phyloP scores from a whole-genome alignment of 2,113 vertebrate genomes.

The Thamnophis sirtalis region DNA sequence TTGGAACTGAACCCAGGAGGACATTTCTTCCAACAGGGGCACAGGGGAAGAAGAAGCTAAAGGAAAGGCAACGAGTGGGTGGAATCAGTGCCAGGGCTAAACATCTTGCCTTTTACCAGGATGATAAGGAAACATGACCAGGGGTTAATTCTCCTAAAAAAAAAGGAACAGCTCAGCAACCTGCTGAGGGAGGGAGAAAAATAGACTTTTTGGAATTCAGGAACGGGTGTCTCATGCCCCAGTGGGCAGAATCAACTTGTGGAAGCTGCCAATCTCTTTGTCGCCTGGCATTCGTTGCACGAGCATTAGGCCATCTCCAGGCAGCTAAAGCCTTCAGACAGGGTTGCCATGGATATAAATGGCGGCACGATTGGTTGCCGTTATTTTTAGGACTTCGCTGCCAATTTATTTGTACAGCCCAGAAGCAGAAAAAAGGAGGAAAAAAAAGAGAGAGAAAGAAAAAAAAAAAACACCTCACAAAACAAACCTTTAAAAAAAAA shows the following conservation, averaged over 20 bases:
- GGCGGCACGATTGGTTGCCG: constrained; percentile 55
- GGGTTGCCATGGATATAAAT: constrained; percentile 74
- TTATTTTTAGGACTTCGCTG: constrained; percentile 69
- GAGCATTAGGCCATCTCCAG: constrained; percentile 50
- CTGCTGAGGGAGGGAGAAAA: not conserved
- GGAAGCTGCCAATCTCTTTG: constrained; percentile 41
- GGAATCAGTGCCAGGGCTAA: constrained; percentile 39
- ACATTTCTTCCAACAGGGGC: not conserved
- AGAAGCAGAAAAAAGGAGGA: constrained; percentile 17
- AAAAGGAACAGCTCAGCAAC: constrained; percentile 48
- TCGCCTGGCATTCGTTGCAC: not conserved
- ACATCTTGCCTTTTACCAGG: constrained; percentile 38
- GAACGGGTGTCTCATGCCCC: constrained; percentile 21
- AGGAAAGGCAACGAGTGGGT: constrained; percentile 39
- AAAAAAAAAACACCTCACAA: not conserved
- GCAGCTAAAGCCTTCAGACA: constrained; percentile 63
- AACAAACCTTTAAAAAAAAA: constrained; percentile 12
- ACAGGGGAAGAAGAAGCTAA: constrained; percentile 49
- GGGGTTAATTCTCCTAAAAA: constrained; percentile 27
- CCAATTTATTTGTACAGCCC: constrained; percentile 65
- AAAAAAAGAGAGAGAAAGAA: not conserved
- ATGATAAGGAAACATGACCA: constrained; percentile 42
- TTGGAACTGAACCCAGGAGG: no score
- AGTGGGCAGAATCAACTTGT: constrained; percentile 10
- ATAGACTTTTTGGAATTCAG: not conserved